Evolutionary conservation across 2,113 vertebrate species (phyloP), one percentile per base, ranked within the genome.

Genomic region (Aplodontia rufa): DNA sequence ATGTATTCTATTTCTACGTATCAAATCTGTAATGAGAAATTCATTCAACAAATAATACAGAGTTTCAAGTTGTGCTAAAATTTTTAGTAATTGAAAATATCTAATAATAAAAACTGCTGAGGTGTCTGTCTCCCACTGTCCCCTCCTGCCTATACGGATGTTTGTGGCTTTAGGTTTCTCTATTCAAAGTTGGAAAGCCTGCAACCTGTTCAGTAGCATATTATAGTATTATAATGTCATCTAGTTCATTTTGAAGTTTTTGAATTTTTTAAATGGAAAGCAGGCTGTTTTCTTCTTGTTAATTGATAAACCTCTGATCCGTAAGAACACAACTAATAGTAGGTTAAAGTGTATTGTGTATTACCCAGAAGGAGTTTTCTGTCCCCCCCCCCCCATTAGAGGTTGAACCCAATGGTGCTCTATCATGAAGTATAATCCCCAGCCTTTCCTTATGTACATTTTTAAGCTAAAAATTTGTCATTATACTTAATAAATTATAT

Each of bases 21-120:
- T 80, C 42, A 96, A 28, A 91, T 87, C 66, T 91, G 24, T 95
- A 88, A 76, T 58, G 40, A 84, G 53, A 79, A 87, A 85, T 81
- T 72, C 7, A 49, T 49, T 90, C 7, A 79, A 35, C 32, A 69
- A 62, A 40, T 87, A 84, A 35, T 91, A n/a, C 62, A 84, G 64
- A 91, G 93, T 93, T 91, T 93, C 35, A 69, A 85, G 35, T 66
- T 86, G 26, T 72, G 5, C 16, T 83, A 78, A 37, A 76, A 90
- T 82, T 94, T 93, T 68, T 68, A 97, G 60, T 92, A 53, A 62
- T 69, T 81, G 42, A 71, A 90, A 83, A 71, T n/a, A 55, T 42
- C 16, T 53, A 53, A 51, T 64, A 66, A n/a, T 68, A 68, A 66
- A 55, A 26, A 9, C 58, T 60, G 24, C 58, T 60, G 58, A 60